Base-by-base conservation (phyloP, 2,888 invertebrate species). In the Himalopsyche kuldschensis region DNA sequence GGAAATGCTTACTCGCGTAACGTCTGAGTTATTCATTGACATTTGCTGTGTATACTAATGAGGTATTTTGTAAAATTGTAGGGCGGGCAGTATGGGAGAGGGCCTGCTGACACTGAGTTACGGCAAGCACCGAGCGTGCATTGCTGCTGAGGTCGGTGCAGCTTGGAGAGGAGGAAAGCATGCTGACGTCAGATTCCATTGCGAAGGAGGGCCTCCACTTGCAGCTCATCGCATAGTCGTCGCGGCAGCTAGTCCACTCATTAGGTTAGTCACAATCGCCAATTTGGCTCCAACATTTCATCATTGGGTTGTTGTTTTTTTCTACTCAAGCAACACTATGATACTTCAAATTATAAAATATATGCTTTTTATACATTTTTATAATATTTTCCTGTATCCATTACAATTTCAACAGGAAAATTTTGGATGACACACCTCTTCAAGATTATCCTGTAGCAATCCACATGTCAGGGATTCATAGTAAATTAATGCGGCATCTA, bases 41-140 rank as follows among this genome's bases (percentile, higher is more conserved):
- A 47, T 86, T 76, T 85, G 20, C 4, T 27, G 17, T 85, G 2
- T 27, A 69, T 32, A 87, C 87, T 87, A 87, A 78, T 46, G 46
- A 46, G 10, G 24, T 41, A 41, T 35, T n/a, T 20, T 79, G 41
- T 78, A 47, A 24, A 55, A 87, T 89, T 89, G 3, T 89, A 92
- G 92, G 90, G 91, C 91, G 91, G 91, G 92, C 91, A 92, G 92
- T 91, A 92, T 92, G 92, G 92, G 93, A 90, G 94, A 94, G 91
- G 94, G 94, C 89, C 93, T 96, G 93, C 94, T 97, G 93, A 97
- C 97, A 90, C 94, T 97, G 92, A 96, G 97, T 92, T 97, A 97
- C 92, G 96, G 96, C 93, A 97, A 97, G 93, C 97, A 97, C 93
- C 96, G 96, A 93, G 96, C 96, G 92, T 96, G 96, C 92, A 95